Evolutionary conservation across 2,888 invertebrate genomes (phyloP).

Genomic region (Sinotaia quadrata): DNA sequence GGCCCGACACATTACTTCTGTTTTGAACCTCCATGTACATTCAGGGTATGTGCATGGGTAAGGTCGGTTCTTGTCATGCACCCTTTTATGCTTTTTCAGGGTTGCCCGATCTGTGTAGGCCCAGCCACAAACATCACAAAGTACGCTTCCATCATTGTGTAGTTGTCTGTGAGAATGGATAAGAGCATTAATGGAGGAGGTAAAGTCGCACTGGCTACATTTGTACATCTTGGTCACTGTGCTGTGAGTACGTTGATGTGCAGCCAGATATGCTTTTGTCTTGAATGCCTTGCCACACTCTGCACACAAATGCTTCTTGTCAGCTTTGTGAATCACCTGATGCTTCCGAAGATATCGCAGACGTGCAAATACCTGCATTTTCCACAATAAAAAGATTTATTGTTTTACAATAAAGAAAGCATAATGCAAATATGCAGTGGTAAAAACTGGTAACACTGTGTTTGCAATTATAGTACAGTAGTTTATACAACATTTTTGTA

Average conservation of each 20-base stretch:
- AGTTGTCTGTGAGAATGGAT: slow-evolving; percentile 67
- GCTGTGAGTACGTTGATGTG: slow-evolving; percentile 60
- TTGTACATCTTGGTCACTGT: slow-evolving; percentile 52
- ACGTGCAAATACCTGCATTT: slow-evolving; percentile 54
- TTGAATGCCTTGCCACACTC: slow-evolving; percentile 67
- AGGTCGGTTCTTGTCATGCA: slow-evolving; percentile 65
- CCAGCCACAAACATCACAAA: slow-evolving; percentile 67
- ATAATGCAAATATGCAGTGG: neutral
- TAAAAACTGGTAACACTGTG: neutral
- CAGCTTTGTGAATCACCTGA: slow-evolving; percentile 49
- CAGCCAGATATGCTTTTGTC: slow-evolving; percentile 55
- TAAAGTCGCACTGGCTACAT: slow-evolving; percentile 67
- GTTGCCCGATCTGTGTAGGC: slow-evolving; percentile 68
- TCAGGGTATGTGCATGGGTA: slow-evolving; percentile 63
- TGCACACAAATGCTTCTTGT: slow-evolving; percentile 59
- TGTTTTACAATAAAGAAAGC: too few relatives aligned
- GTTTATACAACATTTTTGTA: slow-evolving; percentile 1
- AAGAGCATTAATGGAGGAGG: slow-evolving; percentile 57
- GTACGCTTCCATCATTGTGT: slow-evolving; percentile 62
- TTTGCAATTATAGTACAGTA: neutral
- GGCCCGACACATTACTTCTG: slow-evolving; percentile 63
- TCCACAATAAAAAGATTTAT: neutral
- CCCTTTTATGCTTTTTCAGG: slow-evolving; percentile 64
- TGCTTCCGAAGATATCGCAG: slow-evolving; percentile 63
- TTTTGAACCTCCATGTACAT: slow-evolving; percentile 67